Evolutionary conservation across 1,140 invertebrate species (phyloP).

Genomic region (Maniola jurtina): DNA sequence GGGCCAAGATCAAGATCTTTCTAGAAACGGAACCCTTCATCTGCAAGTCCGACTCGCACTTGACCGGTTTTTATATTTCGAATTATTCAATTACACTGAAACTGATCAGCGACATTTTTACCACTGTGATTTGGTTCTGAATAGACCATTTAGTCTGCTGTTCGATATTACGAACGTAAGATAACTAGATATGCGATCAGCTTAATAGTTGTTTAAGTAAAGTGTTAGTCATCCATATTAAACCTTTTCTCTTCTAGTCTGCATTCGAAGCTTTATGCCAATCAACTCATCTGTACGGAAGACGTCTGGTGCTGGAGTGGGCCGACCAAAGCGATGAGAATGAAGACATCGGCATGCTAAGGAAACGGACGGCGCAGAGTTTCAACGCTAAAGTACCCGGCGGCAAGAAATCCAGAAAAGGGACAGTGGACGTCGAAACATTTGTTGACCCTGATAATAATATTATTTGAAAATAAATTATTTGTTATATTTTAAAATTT

Average conservation of each 20-base stretch:
- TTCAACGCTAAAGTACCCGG: constrained; percentile 78
- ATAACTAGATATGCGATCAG: not conserved
- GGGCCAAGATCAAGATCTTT: too few species aligned
- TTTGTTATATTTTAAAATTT: not conserved
- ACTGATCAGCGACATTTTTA: too few species aligned
- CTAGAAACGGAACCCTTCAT: too few species aligned
- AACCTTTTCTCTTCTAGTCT: constrained; percentile 78
- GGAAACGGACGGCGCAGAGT: constrained; percentile 90
- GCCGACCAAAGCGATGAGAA: constrained; percentile 89
- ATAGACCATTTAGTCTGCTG: too few species aligned
- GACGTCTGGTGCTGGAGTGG: constrained; percentile 98
- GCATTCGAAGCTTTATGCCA: constrained; percentile 95
- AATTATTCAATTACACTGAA: too few species aligned
- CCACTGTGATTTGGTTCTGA: too few species aligned
- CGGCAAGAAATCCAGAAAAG: constrained; percentile 79
- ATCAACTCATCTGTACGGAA: constrained; percentile 98
- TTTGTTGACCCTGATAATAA: constrained; percentile 59
- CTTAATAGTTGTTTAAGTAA: not conserved
- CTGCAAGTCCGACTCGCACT: too few species aligned
- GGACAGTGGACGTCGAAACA: constrained; percentile 75
- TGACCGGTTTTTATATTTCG: too few species aligned
- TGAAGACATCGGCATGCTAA: constrained; percentile 88
- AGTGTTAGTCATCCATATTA: not conserved
- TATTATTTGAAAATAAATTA: constrained; percentile 3
- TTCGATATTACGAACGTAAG: too few species aligned